A percentile compares a stretch with the other conserved stretches of the same genome.
phyloP scores from a whole-genome alignment of 2,113 vertebrate species.

The Sinocyclocheilus maitianheensis region DNA sequence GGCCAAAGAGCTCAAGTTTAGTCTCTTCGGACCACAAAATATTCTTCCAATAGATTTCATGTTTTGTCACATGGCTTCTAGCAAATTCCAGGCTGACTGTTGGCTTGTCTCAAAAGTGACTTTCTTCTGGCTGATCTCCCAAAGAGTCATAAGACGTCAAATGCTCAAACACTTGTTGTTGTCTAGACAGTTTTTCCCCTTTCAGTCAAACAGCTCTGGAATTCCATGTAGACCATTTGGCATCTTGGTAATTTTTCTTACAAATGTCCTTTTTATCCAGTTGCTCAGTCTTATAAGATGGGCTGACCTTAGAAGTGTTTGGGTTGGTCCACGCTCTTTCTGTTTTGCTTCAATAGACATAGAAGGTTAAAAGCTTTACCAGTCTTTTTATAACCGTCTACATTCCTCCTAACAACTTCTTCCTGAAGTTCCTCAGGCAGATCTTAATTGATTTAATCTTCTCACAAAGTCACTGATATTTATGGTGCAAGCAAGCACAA shows the following conservation, averaged over 20 bases:
- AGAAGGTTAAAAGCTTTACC: constrained; percentile 12
- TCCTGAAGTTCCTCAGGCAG: constrained; percentile 3
- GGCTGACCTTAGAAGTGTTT: background rate
- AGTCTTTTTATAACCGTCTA: background rate
- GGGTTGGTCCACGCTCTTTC: background rate
- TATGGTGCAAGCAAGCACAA: background rate
- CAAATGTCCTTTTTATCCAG: background rate
- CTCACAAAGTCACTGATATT: background rate
- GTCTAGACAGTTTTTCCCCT: background rate
- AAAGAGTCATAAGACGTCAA: background rate
- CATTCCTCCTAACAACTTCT: background rate
- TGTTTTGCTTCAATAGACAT: background rate
- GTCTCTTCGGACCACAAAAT: constrained; percentile 6
- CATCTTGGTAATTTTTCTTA: background rate
- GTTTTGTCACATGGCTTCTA: constrained; percentile 17
- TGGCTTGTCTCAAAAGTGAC: background rate
- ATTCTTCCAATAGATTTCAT: background rate
- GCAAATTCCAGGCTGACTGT: constrained; percentile 4
- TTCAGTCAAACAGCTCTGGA: background rate
- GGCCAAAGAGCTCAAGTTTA: background rate
- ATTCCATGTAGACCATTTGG: background rate
- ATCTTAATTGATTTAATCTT: constrained; percentile 18
- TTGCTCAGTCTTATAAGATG: background rate
- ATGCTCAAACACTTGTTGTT: background rate
- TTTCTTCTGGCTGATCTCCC: background rate